Evolutionary conservation across 2,113 vertebrate species (phyloP), one percentile per base, ranked within the genome.

Genomic region (Lepisosteus oculatus): DNA sequence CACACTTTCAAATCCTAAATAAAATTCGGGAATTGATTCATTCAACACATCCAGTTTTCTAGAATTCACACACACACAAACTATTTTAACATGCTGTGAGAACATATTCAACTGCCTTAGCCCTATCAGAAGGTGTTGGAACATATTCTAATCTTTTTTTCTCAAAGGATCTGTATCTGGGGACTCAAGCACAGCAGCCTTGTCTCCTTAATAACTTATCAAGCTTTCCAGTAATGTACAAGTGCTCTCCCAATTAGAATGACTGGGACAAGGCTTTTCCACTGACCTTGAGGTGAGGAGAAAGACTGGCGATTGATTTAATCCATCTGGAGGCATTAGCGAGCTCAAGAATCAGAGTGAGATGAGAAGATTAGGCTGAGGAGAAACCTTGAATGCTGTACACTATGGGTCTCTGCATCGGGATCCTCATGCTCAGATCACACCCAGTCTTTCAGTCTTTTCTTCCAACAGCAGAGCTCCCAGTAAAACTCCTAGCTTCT

Each of bases 141-240:
- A 42, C 7, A 41, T 56, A 54, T 15, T 8, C 14, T 59, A 66
- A 72, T 54, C n/a, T 72, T 7, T 66, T 17, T 1, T 6, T 43
- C 63, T 7, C 55, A 29, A 41, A 3, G 51, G n/a, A 72, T 56
- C 0, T 42, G 17, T 56, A 42, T 57, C 41, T 67, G 47, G 9
- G 66, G 55, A 41, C 8, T 54, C 12, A 14, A 61, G 11, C 69
- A 13, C n/a, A 43, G 61, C 8, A 5, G 12, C 6, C 54, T 66
- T 14, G 55, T 13, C 55, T 67, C 2, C 64, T 45, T 29, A 72
- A 47, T n/a, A 73, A 73, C 67, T 55, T 4, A 51, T 63, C 13
- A 29, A 56, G 29, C 55, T 66, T 54, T 43, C 65, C 5, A 2
- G 29, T 44, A 55, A 43, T 56, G 13, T 17, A 41, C 43, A 61